Evolutionary conservation across 2,113 vertebrate genomes (phyloP).

Genomic region (Clupea harengus): DNA sequence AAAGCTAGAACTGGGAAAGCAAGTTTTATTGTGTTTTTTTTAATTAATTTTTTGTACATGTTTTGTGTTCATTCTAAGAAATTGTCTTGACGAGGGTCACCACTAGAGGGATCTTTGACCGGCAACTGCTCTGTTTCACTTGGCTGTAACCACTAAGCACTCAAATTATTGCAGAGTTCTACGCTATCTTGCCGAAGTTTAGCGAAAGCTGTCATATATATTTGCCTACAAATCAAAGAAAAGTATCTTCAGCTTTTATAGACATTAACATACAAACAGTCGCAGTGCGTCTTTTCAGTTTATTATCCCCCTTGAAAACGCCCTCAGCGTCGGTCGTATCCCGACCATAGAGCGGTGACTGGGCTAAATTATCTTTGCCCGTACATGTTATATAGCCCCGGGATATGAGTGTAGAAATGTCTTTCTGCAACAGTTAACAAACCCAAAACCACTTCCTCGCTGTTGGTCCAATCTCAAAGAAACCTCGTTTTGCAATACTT

Average conservation of each 20-base stretch:
- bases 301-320: background rate
- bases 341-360: background rate
- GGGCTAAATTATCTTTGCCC: background rate
- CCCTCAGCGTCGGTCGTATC: background rate
- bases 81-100: background rate
- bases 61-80: background rate
- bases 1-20: too few species aligned
- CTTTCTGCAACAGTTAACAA: background rate
- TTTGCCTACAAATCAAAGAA: background rate
- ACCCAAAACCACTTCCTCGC: background rate
- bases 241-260: background rate
- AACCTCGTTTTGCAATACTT: background rate
- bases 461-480: background rate
- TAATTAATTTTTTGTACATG: background rate
- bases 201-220: background rate
- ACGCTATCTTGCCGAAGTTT: background rate
- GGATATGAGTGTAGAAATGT: background rate
- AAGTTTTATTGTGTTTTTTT: too few species aligned
- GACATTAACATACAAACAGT: too few species aligned
- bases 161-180: too few species aligned
- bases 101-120: constrained; percentile 8
- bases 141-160: background rate
- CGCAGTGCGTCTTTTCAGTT: background rate
- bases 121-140: background rate
- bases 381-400: background rate